phyloP scores from a whole-genome alignment of 2,113 vertebrate species.

The Misgurnus anguillicaudatus region DNA sequence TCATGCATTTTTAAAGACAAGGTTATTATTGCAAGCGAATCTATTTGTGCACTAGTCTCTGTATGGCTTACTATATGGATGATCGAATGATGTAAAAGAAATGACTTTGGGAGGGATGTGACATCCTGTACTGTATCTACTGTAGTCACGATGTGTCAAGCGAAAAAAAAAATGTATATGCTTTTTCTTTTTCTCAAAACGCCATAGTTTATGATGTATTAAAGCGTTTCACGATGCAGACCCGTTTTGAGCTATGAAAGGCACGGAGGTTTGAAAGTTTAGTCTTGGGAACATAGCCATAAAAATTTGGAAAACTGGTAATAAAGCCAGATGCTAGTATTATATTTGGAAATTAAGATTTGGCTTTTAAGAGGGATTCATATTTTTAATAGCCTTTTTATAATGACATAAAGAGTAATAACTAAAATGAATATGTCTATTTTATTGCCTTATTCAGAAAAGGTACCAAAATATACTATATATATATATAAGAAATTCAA shows the following conservation, averaged over 20 bases:
- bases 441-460: constrained; percentile 50
- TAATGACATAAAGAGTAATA: constrained; percentile 2
- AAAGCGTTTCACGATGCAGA: not conserved
- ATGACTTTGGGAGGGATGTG: constrained; percentile 36
- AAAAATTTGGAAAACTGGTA: not conserved
- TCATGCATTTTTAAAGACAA: constrained; percentile 65
- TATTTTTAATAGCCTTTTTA: constrained; percentile 29
- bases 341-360: not conserved
- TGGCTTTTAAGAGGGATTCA: constrained; percentile 19
- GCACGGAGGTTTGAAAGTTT: constrained; percentile 20
- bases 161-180: constrained; percentile 16
- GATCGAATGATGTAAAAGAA: constrained; percentile 40
- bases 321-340: not conserved
- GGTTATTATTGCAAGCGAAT: constrained; percentile 55
- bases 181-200: constrained; percentile 37
- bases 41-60: constrained; percentile 56
- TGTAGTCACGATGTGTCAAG: constrained; percentile 37
- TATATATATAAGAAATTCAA: not conserved
- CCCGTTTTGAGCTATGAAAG: constrained; percentile 14
- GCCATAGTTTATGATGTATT: constrained; percentile 28
- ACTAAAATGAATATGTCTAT: constrained; percentile 31
- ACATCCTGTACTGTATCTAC: constrained; percentile 48
- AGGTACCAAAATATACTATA: constrained; percentile 44
- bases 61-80: constrained; percentile 58
- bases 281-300: constrained; percentile 15